Evolutionary conservation across 2,888 invertebrate genomes (phyloP).

Genomic region (Apamea monoglypha): DNA sequence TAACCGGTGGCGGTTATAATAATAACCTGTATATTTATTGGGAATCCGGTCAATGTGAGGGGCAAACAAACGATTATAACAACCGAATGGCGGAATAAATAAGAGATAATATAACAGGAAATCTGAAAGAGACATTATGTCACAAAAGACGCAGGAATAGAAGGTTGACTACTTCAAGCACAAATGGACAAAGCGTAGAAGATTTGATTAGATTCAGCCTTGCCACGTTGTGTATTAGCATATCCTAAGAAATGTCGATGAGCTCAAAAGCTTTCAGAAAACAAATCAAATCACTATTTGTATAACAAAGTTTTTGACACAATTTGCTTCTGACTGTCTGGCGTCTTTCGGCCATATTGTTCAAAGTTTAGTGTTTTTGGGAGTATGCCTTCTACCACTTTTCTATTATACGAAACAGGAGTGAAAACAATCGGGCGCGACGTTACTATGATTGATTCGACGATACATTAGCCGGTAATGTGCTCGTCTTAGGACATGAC

Average conservation of each 20-base stretch:
- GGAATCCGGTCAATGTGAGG: slow-evolving; percentile 16
- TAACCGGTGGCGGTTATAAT: slow-evolving; percentile 38
- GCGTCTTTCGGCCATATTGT: background rate
- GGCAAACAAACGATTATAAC: slow-evolving; percentile 34
- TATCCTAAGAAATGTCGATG: background rate
- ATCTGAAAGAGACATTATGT: slow-evolving; percentile 25
- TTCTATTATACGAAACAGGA: background rate
- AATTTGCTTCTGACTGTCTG: background rate
- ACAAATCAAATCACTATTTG: background rate
- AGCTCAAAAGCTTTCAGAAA: slow-evolving; percentile 13
- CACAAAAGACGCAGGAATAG: background rate
- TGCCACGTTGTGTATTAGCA: background rate
- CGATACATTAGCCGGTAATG: slow-evolving; percentile 62
- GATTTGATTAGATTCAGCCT: background rate
- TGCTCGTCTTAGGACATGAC: slow-evolving; percentile 49
- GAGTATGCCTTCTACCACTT: slow-evolving; percentile 1
- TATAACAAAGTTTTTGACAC: background rate
- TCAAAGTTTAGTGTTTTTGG: background rate
- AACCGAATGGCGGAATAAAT: slow-evolving; percentile 18
- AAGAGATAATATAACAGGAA: background rate
- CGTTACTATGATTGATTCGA: slow-evolving; percentile 62
- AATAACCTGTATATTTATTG: slow-evolving; percentile 17
- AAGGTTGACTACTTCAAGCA: background rate
- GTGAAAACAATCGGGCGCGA: slow-evolving; percentile 47
- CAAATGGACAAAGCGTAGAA: background rate